A percentile compares a stretch with the other conserved stretches of the same genome.
Conservation (phyloP, 2,888 invertebrate species). For the Apodemia hepburni region DNA sequence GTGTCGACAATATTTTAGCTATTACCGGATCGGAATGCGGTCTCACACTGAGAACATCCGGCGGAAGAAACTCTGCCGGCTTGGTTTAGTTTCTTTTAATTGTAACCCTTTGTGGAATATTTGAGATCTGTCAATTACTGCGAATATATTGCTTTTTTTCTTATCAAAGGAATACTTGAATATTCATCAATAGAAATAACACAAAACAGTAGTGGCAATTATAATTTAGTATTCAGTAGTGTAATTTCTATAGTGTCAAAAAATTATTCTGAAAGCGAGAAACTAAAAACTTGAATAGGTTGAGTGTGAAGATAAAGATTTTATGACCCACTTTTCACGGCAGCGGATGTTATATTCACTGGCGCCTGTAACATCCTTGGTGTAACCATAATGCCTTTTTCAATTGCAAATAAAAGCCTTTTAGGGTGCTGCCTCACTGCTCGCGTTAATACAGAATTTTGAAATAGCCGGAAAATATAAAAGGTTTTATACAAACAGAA, state of each 20-base stretch:
- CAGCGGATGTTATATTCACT: slow-evolving; percentile 20
- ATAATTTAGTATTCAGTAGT: neutral
- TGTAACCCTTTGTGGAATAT: too few relatives aligned
- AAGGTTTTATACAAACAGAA: too few relatives aligned
- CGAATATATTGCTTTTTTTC: too few relatives aligned
- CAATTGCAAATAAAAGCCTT: slow-evolving; percentile 37
- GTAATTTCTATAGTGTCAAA: too few relatives aligned
- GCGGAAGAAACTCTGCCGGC: too few relatives aligned
- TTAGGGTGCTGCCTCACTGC: slow-evolving; percentile 15
- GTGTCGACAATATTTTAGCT: too few relatives aligned
- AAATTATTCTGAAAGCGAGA: neutral
- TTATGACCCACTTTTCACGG: slow-evolving; percentile 16
- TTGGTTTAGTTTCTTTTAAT: too few relatives aligned
- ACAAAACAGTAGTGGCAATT: neutral
- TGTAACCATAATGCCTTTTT: slow-evolving; percentile 34
- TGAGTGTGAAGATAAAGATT: slow-evolving; percentile 9
- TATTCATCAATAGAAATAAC: too few relatives aligned
- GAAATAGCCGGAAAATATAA: neutral
- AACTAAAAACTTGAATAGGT: slow-evolving; percentile 2
- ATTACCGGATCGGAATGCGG: too few relatives aligned
- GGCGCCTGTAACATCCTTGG: slow-evolving; percentile 14
- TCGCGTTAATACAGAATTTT: slow-evolving; percentile 12
- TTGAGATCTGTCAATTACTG: too few relatives aligned
- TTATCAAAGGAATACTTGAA: too few relatives aligned
- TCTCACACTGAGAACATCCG: too few relatives aligned